Conservation (phyloP, 2,797 vertebrate species). For the Hapalemur alaotrensis region DNA sequence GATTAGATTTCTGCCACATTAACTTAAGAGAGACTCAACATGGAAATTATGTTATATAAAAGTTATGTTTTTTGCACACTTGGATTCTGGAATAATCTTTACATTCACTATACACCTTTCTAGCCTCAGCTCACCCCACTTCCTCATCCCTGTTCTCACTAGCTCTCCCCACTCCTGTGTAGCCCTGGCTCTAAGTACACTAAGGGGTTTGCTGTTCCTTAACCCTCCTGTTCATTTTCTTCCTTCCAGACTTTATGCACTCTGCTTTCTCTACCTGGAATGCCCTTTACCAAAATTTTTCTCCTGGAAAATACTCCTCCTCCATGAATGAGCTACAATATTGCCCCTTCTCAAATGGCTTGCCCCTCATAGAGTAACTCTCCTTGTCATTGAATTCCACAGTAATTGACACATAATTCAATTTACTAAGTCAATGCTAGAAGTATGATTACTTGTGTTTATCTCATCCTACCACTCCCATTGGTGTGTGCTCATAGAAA, state of each 20-base stretch:
- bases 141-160: too few relatives aligned
- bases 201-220: background rate
- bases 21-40: background rate
- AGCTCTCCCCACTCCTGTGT: background rate
- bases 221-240: background rate
- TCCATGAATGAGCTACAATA: background rate
- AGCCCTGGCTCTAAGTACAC: background rate
- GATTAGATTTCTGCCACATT: background rate
- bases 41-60: background rate
- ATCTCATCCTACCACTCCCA: background rate
- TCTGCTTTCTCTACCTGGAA: background rate
- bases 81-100: background rate
- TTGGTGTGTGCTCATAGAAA: background rate
- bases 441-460: background rate
- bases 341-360: background rate
- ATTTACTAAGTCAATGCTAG: background rate
- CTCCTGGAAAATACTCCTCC: background rate
- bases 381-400: background rate
- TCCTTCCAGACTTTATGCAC: background rate
- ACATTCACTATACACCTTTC: background rate
- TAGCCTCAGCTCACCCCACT: background rate
- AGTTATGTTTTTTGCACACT: background rate
- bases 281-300: background rate
- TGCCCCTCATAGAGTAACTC: background rate
- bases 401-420: background rate